These are phyloP conservation scores for Buphagus erythrorhynchus DNA, from an alignment of 2,797 vertebrate species.

Conservation along the genomic window DNA sequence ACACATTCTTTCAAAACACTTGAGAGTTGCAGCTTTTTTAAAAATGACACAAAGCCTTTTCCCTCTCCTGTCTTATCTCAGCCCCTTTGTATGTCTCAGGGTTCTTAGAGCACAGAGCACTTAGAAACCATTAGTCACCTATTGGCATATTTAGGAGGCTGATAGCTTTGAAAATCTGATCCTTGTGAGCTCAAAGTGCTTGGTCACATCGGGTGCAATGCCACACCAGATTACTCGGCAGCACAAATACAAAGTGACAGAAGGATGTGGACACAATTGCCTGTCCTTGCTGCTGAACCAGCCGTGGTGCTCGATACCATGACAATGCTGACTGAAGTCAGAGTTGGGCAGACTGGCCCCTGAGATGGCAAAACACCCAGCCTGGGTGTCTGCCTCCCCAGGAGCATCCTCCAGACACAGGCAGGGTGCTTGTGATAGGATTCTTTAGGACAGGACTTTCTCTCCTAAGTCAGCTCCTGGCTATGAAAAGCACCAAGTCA, in stretches of 20 bases:
- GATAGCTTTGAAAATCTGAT: slow-evolving; percentile 31
- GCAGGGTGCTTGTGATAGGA: neutral
- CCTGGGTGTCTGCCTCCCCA: neutral
- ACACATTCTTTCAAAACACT: slow-evolving; percentile 7
- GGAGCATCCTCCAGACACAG: neutral
- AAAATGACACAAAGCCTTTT: neutral
- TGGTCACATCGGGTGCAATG: accelerated
- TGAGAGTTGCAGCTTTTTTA: neutral
- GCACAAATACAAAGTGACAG: neutral
- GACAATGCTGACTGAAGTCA: neutral
- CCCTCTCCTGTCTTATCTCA: neutral
- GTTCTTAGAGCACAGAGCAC: neutral
- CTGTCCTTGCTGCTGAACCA: neutral
- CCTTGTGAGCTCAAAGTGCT: neutral
- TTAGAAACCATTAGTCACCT: slow-evolving; percentile 54
- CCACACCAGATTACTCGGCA: neutral
- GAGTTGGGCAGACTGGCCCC: neutral
- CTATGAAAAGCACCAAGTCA: neutral
- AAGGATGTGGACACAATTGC: neutral
- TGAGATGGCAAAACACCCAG: neutral
- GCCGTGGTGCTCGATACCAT: accelerated
- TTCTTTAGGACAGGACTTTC: neutral
- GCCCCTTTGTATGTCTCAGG: neutral
- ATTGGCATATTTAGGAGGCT: neutral
- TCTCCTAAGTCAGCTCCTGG: neutral